phyloP scores from a whole-genome alignment of 2,888 invertebrate genomes.

The Orthosia gracilis region DNA sequence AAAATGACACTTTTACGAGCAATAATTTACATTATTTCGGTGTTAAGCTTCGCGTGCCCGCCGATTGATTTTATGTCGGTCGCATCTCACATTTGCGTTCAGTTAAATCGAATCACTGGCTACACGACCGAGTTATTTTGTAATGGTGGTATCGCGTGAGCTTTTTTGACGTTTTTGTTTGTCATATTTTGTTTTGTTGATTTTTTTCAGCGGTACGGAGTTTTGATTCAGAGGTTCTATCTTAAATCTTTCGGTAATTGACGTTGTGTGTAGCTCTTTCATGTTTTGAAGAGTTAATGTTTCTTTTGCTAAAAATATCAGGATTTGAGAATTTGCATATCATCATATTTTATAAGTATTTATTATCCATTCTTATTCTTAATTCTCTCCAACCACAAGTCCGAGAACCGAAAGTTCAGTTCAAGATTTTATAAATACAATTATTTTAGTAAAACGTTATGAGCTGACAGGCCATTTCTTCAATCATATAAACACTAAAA shows the following conservation, averaged over 20 bases:
- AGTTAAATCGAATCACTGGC: constrained; percentile 88
- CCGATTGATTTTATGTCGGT: constrained; percentile 90
- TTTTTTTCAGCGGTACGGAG: constrained; percentile 68
- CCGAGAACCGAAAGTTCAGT: no score
- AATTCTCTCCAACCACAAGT: no score
- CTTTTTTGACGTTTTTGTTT: constrained; percentile 75
- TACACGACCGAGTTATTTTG: constrained; percentile 88
- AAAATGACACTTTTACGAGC: constrained; percentile 91
- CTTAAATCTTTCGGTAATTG: constrained; percentile 46
- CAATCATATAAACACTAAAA: constrained; percentile 53
- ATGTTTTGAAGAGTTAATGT: constrained; percentile 20
- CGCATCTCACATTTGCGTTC: constrained; percentile 88
- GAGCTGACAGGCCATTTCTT: constrained; percentile 36
- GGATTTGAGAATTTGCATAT: neutral
- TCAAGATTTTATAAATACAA: no score
- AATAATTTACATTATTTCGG: constrained; percentile 90
- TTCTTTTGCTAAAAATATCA: neutral
- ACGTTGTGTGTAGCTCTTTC: constrained; percentile 32
- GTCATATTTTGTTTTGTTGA: constrained; percentile 76
- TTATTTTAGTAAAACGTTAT: neutral
- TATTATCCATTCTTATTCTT: no score
- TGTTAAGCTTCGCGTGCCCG: constrained; percentile 89
- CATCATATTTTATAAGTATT: neutral
- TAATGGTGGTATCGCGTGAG: constrained; percentile 89
- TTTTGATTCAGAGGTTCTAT: constrained; percentile 61